Percentiles rank a stretch among this genome's conserved stretches.
Conservation (phyloP, 2,113 vertebrate genomes). For the Nymphicus hollandicus region DNA sequence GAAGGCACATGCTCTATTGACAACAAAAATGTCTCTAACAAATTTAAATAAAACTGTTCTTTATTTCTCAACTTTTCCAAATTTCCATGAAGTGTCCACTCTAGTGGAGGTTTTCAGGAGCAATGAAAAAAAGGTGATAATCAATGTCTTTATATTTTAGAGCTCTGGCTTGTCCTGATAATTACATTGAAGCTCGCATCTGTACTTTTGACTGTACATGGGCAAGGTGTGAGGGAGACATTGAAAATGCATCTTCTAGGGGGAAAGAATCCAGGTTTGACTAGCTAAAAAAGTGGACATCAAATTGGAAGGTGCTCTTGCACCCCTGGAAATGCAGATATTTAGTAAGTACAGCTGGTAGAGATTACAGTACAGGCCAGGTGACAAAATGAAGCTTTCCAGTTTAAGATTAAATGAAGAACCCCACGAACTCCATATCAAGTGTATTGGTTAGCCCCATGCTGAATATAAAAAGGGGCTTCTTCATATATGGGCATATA, state of each 20-base stretch:
- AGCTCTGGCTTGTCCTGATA: not conserved
- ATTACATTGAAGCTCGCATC: not conserved
- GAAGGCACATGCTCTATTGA: not conserved
- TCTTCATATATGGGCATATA: not conserved
- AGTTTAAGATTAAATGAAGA: not conserved
- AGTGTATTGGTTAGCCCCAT: accelerated
- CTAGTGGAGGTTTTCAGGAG: not conserved
- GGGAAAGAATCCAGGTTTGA: not conserved
- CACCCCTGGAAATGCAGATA: not conserved
- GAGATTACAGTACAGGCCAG: not conserved
- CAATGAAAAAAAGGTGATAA: not conserved
- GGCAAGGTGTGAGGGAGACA: not conserved
- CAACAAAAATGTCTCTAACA: not conserved
- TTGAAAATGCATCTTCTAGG: accelerated
- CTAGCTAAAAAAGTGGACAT: not conserved
- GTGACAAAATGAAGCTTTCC: not conserved
- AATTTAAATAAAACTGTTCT: not conserved
- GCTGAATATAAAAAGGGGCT: not conserved
- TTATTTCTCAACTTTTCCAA: not conserved
- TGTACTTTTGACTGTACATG: not conserved
- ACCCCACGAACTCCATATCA: accelerated
- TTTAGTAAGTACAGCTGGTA: not conserved
- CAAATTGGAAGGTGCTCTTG: not conserved
- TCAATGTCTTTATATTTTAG: not conserved
- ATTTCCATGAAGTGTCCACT: not conserved